Conservation (phyloP, 2,113 vertebrate genomes). For the Mugil cephalus region DNA sequence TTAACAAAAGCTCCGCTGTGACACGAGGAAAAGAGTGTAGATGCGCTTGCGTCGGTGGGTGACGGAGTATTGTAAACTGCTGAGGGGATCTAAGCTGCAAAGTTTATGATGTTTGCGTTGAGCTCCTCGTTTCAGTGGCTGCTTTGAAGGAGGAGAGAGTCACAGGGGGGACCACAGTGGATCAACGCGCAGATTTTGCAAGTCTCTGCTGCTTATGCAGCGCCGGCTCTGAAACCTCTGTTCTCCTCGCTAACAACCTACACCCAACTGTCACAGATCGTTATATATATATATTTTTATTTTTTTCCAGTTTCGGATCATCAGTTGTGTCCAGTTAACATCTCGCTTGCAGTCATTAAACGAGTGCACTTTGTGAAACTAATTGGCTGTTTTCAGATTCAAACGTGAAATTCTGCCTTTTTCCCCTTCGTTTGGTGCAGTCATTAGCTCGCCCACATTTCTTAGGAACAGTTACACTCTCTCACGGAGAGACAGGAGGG, state of each 20-base stretch:
- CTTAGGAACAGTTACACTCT: not conserved
- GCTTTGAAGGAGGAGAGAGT: conserved; percentile 66
- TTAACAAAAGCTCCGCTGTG: conserved; percentile 26
- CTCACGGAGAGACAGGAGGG: not conserved
- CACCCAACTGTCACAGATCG: conserved; percentile 34
- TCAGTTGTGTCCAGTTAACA: conserved; percentile 24
- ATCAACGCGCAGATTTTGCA: conserved; percentile 64
- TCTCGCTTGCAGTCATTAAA: not conserved
- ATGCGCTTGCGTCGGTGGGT: not conserved
- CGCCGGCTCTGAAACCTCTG: conserved; percentile 49
- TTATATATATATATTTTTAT: too few species aligned
- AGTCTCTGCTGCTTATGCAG: conserved; percentile 72
- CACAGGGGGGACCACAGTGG: conserved; percentile 47
- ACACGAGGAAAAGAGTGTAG: conserved; percentile 13
- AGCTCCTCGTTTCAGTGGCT: conserved; percentile 52
- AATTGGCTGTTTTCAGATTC: conserved; percentile 5
- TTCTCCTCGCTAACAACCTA: conserved; percentile 61
- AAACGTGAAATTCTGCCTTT: not conserved
- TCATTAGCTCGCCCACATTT: not conserved
- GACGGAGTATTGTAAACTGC: conserved; percentile 34
- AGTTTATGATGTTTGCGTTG: conserved; percentile 49
- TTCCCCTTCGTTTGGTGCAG: not conserved
- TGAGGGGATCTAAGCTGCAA: conserved; percentile 40
- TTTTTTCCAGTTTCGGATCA: conserved; percentile 13
- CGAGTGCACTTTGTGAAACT: not conserved